Base-by-base conservation (phyloP, 2,113 vertebrate species). In the Apus apus region DNA sequence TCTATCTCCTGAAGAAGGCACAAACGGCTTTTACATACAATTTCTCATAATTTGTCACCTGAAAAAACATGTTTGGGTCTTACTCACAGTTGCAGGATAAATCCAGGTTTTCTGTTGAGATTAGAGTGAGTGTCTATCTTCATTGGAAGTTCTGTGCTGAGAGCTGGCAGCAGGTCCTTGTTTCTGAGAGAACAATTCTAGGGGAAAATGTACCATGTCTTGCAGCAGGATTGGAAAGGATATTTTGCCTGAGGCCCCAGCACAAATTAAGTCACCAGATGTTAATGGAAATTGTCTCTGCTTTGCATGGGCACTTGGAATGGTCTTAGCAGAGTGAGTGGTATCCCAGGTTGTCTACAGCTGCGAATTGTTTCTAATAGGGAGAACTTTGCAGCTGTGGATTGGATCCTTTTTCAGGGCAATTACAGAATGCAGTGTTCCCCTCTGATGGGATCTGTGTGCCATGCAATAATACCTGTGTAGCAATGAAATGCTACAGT, bases 191-290 rank as follows among this genome's bases (percentile, higher is more conserved):
- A 70, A 3, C 34, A 15, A 0, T 30, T 30, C 15, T 16, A 5
- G 43, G 50, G 61, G 27, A 4, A 29, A 1, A 32, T 8, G 29
- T 1, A 3, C 30, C 0, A 1, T 54, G 22, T 11, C 11, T n/a
- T 26, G 38, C 29, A 46, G 66, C 43, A 36, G 56, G 29, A 14
- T 50, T 38, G 48, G 38, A 27, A 36, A 46, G 66, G 30, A 2
- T 13, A 2, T 29, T 57, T 32, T 40, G 14, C 36, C 50, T 25
- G 11, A 40, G 66, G 40, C 32, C 58, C 25, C 17, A 30, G 36
- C 25, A 27, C 30, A 27, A 43, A n/a, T 29, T 3, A 71, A 45
- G 12, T n/a, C 9, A 8, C 40, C 34, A 50, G 50, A 15, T 43
- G 15, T 23, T 70, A 16, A 16, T 50, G 25, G 46, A 25, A 66